Evolutionary conservation across 2,888 invertebrate genomes (phyloP), one percentile per base, ranked within the genome.

Genomic region (Temnothorax rugatulus): DNA sequence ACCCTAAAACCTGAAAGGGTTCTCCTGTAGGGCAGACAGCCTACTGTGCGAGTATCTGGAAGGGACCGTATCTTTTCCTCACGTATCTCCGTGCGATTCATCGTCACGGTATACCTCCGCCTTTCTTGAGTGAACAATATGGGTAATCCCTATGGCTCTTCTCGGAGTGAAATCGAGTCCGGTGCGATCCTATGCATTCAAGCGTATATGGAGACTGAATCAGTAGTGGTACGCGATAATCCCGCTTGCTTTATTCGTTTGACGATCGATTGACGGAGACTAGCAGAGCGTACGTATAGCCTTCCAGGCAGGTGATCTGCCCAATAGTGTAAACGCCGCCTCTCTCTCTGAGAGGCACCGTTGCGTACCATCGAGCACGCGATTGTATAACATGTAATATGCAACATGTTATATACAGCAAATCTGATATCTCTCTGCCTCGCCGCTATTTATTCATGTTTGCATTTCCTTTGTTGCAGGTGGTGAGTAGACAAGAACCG

Each of bases 1-100:
- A 86, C 88, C 89, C 91, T 89, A 87, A 93, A 93, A 92, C 90
- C 91, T 92, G 91, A 93, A 93, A 93, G 92, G 93, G 91, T 93
- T 93, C 91, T 89, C 87, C 91, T 92, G 93, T 92, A 91, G 92
- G 92, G 92, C 93, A 93, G 90, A 92, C 89, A 88, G 90, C 86
- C 89, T 88, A 87, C 86, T 89, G 87, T 89, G 88, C 87, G 89
- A 59, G 87, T 90, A 89, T 91, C 69, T 77, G 75, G 82, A 79
- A 87, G 87, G 88, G 91, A 64, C 74, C 76, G 69, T 64, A 77
- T 84, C 50, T 79, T 68, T 29, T 41, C 41, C 47, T 47, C 61
- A 50, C 54, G 54, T 64, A 75, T n/a, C 34, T 64, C 83, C 34
- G 59, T 52, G 50, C 47, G 76, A 82, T 83, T 85, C 52, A 66